A percentile compares a stretch with the other conserved stretches of the same genome.
Conservation (phyloP, 2,797 vertebrate species). For the Ceyx erithaca region DNA sequence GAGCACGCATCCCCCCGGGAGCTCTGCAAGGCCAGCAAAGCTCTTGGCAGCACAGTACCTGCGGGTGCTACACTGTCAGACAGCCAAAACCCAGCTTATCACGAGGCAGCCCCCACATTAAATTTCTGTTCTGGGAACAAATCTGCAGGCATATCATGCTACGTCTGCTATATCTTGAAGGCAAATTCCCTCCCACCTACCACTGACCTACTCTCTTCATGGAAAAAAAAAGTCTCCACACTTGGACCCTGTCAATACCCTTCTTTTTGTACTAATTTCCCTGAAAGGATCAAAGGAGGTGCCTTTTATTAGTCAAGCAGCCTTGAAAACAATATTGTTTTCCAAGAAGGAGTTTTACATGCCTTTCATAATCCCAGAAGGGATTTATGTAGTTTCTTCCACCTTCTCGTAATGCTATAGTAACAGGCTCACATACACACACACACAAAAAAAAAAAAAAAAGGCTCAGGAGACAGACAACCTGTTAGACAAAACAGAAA, state of each 20-base stretch:
- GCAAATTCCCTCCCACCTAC: slow-evolving; percentile 1
- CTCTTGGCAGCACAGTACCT: slow-evolving; percentile 19
- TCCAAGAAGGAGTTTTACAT: slow-evolving; percentile 24
- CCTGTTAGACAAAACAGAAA: background rate
- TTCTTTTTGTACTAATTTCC: background rate
- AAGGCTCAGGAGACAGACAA: background rate
- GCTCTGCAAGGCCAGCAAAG: slow-evolving; percentile 4
- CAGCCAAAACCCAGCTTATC: slow-evolving; percentile 38
- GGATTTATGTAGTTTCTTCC: slow-evolving; percentile 40
- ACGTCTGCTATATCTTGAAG: background rate
- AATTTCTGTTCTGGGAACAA: slow-evolving; percentile 15
- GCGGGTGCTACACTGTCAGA: background rate
- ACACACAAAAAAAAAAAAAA: background rate
- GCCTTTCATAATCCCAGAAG: slow-evolving; percentile 23
- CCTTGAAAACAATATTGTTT: slow-evolving; percentile 7
- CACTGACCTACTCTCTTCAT: background rate
- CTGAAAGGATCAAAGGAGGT: background rate
- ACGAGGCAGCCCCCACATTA: background rate
- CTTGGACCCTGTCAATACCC: background rate
- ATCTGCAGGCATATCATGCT: background rate
- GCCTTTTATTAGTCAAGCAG: background rate
- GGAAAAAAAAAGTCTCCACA: background rate
- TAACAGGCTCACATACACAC: background rate
- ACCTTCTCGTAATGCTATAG: background rate
- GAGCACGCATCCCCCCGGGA: background rate